Conservation (phyloP, 2,888 invertebrate genomes). For the Drosophila setosimentum region DNA sequence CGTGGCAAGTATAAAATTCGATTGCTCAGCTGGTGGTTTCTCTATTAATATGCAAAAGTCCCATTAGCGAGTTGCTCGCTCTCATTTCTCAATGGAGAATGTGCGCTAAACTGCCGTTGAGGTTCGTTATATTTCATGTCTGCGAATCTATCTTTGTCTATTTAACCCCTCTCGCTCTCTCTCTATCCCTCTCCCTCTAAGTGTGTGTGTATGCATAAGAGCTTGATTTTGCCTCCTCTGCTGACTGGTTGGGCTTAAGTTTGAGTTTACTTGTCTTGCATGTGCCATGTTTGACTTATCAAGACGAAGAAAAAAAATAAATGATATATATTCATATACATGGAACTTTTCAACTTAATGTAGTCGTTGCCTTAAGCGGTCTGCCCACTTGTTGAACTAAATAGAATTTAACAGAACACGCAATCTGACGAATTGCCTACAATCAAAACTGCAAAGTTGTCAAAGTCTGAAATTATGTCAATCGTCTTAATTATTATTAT, state of each 20-base stretch:
- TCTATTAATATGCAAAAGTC: slow-evolving; percentile 59
- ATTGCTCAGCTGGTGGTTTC: slow-evolving; percentile 15
- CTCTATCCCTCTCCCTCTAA: not conserved
- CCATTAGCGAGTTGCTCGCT: slow-evolving; percentile 38
- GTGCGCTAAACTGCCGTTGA: slow-evolving; percentile 40
- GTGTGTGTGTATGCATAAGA: slow-evolving; percentile 8
- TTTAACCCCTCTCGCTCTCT: not conserved
- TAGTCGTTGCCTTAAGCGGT: slow-evolving; percentile 54
- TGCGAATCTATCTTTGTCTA: slow-evolving; percentile 6
- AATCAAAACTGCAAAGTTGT: slow-evolving; percentile 6
- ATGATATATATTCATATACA: slow-evolving; percentile 10
- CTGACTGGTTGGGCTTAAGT: slow-evolving; percentile 10
- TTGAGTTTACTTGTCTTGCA: slow-evolving; percentile 59
- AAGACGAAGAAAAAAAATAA: not conserved
- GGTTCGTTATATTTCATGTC: slow-evolving; percentile 56
- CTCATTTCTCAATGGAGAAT: slow-evolving; percentile 1
- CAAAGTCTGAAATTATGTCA: not conserved
- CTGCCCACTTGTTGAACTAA: slow-evolving; percentile 68
- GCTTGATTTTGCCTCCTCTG: slow-evolving; percentile 3
- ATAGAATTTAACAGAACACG: slow-evolving; percentile 55
- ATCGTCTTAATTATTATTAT: not conserved
- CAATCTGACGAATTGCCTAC: slow-evolving; percentile 23
- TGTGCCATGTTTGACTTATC: slow-evolving; percentile 42
- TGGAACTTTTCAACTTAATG: slow-evolving; percentile 36
- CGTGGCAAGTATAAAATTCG: slow-evolving; percentile 15